Conservation (phyloP, 2,113 vertebrate genomes). For the Pogonocichla stellata region DNA sequence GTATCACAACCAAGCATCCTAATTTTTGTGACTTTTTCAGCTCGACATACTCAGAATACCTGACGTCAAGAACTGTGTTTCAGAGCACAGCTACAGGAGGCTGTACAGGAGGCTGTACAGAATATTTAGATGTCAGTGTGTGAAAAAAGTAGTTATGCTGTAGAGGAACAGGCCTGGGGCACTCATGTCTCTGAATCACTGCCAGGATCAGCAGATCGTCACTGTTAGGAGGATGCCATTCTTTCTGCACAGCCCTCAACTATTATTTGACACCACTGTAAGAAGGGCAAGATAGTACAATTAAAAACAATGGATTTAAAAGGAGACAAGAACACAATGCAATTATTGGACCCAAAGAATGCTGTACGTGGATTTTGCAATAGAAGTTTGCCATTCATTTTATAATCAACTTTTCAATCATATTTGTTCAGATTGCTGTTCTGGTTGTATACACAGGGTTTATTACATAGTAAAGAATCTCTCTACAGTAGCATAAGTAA, state of each 20-base stretch:
- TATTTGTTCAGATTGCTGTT: background rate
- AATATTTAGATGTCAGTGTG: slow-evolving; percentile 56
- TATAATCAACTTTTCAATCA: background rate
- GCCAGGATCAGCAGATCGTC: slow-evolving; percentile 59
- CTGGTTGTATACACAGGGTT: background rate
- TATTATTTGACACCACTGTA: slow-evolving; percentile 62
- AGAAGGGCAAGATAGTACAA: slow-evolving; percentile 40
- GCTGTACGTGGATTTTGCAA: background rate
- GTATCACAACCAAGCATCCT: background rate
- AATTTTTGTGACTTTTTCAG: slow-evolving; percentile 52
- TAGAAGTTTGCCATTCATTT: background rate
- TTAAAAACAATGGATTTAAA: slow-evolving; percentile 65
- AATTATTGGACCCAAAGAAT: background rate
- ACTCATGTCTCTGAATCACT: slow-evolving; percentile 69
- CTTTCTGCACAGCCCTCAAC: slow-evolving; percentile 64
- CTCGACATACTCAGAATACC: background rate
- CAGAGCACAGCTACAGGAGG: slow-evolving; percentile 33
- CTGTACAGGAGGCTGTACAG: slow-evolving; percentile 46
- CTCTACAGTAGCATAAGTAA: background rate
- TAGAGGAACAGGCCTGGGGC: slow-evolving; percentile 64
- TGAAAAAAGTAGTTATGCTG: slow-evolving; percentile 33
- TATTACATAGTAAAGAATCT: background rate
- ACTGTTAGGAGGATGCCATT: slow-evolving; percentile 51
- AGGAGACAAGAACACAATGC: background rate
- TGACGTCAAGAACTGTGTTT: slow-evolving; percentile 16